Evolutionary conservation across 2,888 invertebrate genomes (phyloP).

Genomic region (Brenthis daphne): DNA sequence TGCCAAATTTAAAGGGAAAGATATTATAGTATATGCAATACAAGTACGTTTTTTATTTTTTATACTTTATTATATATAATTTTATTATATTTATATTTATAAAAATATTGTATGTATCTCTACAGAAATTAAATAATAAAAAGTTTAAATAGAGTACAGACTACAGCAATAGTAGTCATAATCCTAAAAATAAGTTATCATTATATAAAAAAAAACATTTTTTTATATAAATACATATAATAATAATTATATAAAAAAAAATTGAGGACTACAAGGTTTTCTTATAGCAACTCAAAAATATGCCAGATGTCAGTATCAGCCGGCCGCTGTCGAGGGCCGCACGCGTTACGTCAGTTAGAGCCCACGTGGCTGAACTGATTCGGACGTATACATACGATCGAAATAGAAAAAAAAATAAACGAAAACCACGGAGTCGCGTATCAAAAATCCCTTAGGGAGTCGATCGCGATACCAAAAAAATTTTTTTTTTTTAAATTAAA

Average conservation of each 20-base stretch:
- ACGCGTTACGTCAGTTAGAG: conserved; percentile 61
- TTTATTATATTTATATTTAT: no score
- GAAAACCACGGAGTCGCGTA: conserved; percentile 24
- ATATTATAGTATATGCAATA: no score
- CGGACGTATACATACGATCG: conserved; percentile 37
- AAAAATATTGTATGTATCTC: no score
- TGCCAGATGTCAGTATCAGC: conserved; percentile 44
- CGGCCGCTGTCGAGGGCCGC: conserved; percentile 54
- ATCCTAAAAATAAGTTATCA: no score
- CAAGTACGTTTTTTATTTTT: no score
- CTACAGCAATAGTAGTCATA: no score
- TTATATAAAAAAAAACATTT: no score
- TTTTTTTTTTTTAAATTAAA: neutral
- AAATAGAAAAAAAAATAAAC: conserved; percentile 22
- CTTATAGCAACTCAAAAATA: conserved; percentile 21
- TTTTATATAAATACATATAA: neutral
- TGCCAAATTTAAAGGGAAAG: neutral
- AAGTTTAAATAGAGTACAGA: no score
- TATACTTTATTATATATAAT: no score
- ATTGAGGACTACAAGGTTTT: neutral
- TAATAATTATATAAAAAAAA: neutral
- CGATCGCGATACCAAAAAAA: conserved; percentile 45
- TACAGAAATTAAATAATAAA: no score
- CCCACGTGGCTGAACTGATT: conserved; percentile 61
- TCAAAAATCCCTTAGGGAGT: conserved; percentile 36